Conservation (phyloP, 1,140 invertebrate genomes). For the Bradynema listronoti region DNA sequence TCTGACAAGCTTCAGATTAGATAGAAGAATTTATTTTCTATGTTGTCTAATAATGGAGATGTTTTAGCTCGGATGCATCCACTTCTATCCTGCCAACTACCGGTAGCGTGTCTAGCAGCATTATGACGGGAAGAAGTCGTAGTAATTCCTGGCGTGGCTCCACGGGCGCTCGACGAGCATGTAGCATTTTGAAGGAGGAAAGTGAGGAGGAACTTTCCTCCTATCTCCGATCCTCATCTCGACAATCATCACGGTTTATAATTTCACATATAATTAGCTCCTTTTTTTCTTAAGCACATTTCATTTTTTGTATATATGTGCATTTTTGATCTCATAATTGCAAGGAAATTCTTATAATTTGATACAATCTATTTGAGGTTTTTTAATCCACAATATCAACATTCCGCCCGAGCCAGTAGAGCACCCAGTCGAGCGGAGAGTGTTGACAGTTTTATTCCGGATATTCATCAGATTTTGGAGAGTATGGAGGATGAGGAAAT, state of each 20-base stretch:
- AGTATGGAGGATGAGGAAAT: slow-evolving; percentile 28
- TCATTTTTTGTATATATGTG: no score
- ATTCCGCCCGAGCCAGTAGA: slow-evolving; percentile 23
- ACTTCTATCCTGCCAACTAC: slow-evolving; percentile 5
- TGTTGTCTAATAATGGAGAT: no score
- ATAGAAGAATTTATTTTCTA: no score
- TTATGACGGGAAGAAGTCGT: slow-evolving; percentile 39
- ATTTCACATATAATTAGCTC: slow-evolving; percentile 7
- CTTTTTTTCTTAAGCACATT: no score
- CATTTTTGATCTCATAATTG: neutral
- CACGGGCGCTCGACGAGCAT: slow-evolving; percentile 37
- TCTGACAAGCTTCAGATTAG: no score
- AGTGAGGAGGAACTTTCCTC: slow-evolving; percentile 52
- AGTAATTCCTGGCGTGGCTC: slow-evolving; percentile 45
- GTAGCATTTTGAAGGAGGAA: slow-evolving; percentile 56
- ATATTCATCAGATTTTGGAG: slow-evolving; percentile 8
- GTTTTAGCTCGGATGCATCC: neutral
- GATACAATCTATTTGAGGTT: neutral
- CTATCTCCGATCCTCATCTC: slow-evolving; percentile 50
- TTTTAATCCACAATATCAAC: slow-evolving; percentile 2
- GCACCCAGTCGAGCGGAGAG: slow-evolving; percentile 26
- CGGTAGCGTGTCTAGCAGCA: slow-evolving; percentile 1
- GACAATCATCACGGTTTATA: slow-evolving; percentile 54
- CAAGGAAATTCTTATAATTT: neutral
- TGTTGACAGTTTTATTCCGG: slow-evolving; percentile 26